Percentiles rank a stretch among this genome's conserved stretches.
phyloP scores from a whole-genome alignment of 2,888 invertebrate genomes.

The Leucozona laternaria region DNA sequence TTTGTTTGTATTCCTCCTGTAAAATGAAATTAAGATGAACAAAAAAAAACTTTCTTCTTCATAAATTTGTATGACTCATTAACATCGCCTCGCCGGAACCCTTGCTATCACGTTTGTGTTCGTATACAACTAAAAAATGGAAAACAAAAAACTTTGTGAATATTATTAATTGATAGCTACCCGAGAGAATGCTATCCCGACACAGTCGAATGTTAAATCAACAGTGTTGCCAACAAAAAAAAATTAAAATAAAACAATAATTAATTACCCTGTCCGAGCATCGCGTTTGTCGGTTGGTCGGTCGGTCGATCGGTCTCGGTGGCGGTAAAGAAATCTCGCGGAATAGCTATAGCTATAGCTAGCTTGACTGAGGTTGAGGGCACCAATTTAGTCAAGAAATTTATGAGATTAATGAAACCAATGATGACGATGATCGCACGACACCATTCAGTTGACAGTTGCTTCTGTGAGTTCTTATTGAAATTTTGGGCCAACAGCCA shows the following conservation, averaged over 20 bases:
- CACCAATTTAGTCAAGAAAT: slow-evolving; percentile 44
- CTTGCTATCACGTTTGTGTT: slow-evolving; percentile 31
- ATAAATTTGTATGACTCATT: slow-evolving; percentile 63
- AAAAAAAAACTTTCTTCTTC: slow-evolving; percentile 50
- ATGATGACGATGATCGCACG: slow-evolving; percentile 49
- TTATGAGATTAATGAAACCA: slow-evolving; percentile 65
- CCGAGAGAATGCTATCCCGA: slow-evolving; percentile 25
- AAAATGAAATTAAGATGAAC: background rate
- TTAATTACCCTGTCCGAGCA: slow-evolving; percentile 55
- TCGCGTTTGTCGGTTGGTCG: background rate
- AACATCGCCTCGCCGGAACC: slow-evolving; percentile 36
- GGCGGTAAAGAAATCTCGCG: slow-evolving; percentile 12
- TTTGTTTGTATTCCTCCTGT: slow-evolving; percentile 17
- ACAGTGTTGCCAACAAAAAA: slow-evolving; percentile 61
- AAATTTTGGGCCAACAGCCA: slow-evolving; percentile 51
- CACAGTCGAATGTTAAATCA: slow-evolving; percentile 42
- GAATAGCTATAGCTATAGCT: background rate
- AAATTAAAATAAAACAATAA: slow-evolving; percentile 43
- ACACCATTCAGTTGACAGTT: slow-evolving; percentile 30
- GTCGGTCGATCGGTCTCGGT: slow-evolving; percentile 1
- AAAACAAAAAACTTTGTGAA: slow-evolving; percentile 10
- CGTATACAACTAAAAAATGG: background rate
- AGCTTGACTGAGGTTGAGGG: background rate
- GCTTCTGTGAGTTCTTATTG: slow-evolving; percentile 17
- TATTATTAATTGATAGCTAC: slow-evolving; percentile 56